phyloP scores from a whole-genome alignment of 2,888 invertebrate species.

The Erannis defoliaria region DNA sequence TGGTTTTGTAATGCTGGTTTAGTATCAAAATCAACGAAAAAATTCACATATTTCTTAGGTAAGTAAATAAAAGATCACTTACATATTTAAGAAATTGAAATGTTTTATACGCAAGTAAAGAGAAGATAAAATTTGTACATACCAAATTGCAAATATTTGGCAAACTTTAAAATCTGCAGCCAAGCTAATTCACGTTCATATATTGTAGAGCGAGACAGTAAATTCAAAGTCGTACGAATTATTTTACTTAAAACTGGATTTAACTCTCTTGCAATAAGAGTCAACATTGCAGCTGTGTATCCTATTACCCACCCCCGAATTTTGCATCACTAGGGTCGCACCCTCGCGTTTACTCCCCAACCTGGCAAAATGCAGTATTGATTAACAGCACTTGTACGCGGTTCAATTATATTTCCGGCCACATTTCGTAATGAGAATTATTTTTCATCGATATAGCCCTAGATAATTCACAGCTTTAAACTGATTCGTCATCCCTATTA shows the following conservation, averaged over 20 bases:
- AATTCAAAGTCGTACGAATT: background rate
- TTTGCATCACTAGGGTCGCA: constrained; percentile 68
- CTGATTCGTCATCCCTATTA: background rate
- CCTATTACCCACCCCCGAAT: constrained; percentile 53
- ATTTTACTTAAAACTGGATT: background rate
- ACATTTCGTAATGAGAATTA: constrained; percentile 35
- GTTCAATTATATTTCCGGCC: constrained; percentile 52
- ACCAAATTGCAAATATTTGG: background rate
- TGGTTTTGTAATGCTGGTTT: background rate
- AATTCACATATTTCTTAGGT: background rate
- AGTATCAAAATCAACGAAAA: background rate
- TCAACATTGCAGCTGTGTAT: background rate
- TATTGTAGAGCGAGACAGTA: background rate
- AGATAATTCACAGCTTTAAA: background rate
- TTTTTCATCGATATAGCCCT: background rate
- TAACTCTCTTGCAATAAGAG: constrained; percentile 1
- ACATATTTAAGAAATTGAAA: background rate
- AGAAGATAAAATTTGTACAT: background rate
- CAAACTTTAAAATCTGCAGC: constrained; percentile 9
- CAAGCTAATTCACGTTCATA: constrained; percentile 9
- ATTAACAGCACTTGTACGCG: constrained; percentile 67
- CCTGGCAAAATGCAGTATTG: constrained; percentile 79
- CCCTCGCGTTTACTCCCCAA: constrained; percentile 64
- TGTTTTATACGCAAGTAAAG: background rate
- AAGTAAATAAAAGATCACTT: background rate